Base-by-base conservation (phyloP, 2,888 invertebrate genomes). In the Cheilosia soror region DNA sequence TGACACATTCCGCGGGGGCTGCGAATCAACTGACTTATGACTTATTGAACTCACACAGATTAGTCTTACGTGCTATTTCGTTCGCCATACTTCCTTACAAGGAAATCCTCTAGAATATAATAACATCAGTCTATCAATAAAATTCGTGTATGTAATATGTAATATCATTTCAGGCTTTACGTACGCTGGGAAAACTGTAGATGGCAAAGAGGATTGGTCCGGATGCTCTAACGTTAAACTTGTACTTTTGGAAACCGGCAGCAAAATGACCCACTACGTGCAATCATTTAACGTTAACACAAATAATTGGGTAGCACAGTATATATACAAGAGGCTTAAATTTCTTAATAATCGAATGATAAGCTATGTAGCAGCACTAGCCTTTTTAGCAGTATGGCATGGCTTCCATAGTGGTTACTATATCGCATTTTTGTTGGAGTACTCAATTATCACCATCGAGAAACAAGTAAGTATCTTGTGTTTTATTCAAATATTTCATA, bases 331-430 rank as follows among this genome's bases (percentile, higher is more conserved):
- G 91, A 94, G 99, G 3, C 93, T 99, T 51, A 97, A 96, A 90
- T 99, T 98, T 92, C 93, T 99, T 60, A 97, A 97, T 58, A 97
- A 96, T 92, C 94, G 96, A 25, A 94, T 94, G 49, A 92, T 95
- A 2, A 98, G 98, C 87, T 99, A 99, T 91, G 93, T 95, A 0
- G 93, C 95, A 0, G 97, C 98, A 0, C 93, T 99, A 49, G 75
- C 95, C 0, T 99, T 98, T 92, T 94, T 99, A 47, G 98, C 99
- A 0, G 90, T 98, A 0, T 99, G 99, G 99, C 99, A 99, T 92
- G 99, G 99, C 11, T 95, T 97, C 68, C 96, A 98, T 90, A 95
- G 96, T 9, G 99, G 99, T 0, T 99, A 99, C 90, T 99, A 98
- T 91, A 93, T 97, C 89, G 96, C 97, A 57, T 99, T 99, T 93